Evolutionary conservation across 2,113 vertebrate genomes (phyloP), one percentile per base, ranked within the genome.

Genomic region (Rhea americana): DNA sequence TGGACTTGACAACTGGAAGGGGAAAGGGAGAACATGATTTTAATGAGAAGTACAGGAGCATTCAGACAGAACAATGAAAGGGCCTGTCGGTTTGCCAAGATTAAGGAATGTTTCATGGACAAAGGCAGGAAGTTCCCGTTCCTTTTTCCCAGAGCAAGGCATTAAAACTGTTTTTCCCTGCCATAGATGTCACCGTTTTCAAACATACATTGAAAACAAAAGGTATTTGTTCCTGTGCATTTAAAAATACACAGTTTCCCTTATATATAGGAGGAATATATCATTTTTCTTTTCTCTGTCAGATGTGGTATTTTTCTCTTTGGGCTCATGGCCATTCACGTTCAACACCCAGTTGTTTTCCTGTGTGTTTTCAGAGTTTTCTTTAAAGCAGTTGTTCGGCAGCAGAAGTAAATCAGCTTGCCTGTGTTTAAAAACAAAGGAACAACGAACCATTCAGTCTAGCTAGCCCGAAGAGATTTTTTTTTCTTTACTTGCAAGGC

Each of bases 361-460:
- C 35, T 22, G 39, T 67, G 12, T 66, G 73, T 94, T 92, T 88
- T 75, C 85, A 55, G 73, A 68, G 41, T 48, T 61, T 67, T 93
- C 55, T 83, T 74, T 43, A 55, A 82, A 83, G 65, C n/a, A 68
- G 50, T 68, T 82, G 28, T 67, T 87, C 74, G 4, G 59, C 24
- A 74, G 47, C 28, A 90, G 50, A 92, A 82, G 37, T 88, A 87
- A 90, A 91, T 81, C 83, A 68, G 65, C n/a, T 95, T 92, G 85
- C 48, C 85, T 0, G 0, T 82, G 53, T 81, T 91, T 56, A 91
- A 78, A 87, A 89, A 75, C 74, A 89, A 91, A 92, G 30, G 81
- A 92, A 94, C 87, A 94, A 93, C 82, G 79, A 82, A 89, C 84
- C 83, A 92, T 93, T 95, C 86, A 95, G 48, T 41, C 61, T 67